phyloP scores from a whole-genome alignment of 2,797 vertebrate species.

The Sciurus vulgaris region DNA sequence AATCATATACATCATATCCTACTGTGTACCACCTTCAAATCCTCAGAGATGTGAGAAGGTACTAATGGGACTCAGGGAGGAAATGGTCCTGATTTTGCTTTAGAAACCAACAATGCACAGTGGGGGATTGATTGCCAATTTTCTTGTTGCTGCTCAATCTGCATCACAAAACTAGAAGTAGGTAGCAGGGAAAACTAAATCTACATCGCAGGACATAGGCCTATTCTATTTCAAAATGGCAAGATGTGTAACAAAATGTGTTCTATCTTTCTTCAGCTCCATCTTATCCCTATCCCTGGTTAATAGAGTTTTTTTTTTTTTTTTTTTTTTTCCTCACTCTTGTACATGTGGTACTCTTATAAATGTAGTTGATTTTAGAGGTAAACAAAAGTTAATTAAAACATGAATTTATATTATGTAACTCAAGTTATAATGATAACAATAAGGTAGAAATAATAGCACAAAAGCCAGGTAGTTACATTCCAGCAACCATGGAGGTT shows the following conservation, averaged over 20 bases:
- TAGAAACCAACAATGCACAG: constrained; percentile 29
- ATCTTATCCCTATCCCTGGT: not conserved
- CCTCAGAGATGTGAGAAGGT: not conserved
- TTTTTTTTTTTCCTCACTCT: not conserved
- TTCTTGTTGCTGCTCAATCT: constrained; percentile 55
- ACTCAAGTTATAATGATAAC: constrained; percentile 18
- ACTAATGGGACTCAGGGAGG: not conserved
- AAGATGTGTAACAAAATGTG: not conserved
- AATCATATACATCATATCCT: not conserved
- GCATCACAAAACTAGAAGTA: not conserved
- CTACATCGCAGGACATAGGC: not conserved
- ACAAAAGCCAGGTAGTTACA: not conserved
- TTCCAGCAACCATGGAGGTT: not conserved
- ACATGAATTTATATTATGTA: not conserved
- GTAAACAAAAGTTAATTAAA: constrained; percentile 3
- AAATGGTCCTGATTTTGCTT: not conserved
- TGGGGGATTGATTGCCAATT: constrained; percentile 45
- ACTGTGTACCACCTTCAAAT: not conserved
- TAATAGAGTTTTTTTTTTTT: not conserved
- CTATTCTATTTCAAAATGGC: not conserved
- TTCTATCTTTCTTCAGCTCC: not conserved
- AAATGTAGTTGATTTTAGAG: constrained; percentile 5
- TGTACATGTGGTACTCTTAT: not conserved
- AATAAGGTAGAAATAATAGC: not conserved
- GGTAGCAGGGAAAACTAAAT: not conserved